Evolutionary conservation across 2,113 vertebrate genomes (phyloP).

Genomic region (Eretmochelys imbricata): DNA sequence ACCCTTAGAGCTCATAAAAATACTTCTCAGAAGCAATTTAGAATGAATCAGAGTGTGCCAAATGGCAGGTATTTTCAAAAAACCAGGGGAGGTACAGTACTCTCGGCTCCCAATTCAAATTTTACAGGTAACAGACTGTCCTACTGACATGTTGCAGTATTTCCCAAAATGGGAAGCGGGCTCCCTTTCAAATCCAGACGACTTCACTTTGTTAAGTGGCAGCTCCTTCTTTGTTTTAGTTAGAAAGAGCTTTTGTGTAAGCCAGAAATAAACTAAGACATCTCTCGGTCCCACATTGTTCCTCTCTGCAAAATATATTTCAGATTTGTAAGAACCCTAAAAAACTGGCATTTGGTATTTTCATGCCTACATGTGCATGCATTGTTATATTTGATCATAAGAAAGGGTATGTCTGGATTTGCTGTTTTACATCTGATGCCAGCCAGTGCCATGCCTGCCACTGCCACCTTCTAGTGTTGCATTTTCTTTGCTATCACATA

Average conservation of each 20-base stretch:
- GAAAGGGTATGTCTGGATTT: not conserved
- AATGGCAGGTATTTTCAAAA: not conserved
- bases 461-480: not conserved
- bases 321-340: not conserved
- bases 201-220: not conserved
- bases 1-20: not conserved
- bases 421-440: not conserved
- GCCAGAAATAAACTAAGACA: not conserved
- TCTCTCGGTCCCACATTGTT: not conserved
- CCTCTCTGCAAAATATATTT: not conserved
- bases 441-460: not conserved
- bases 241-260: not conserved
- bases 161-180: not conserved
- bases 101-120: accelerated
- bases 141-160: not conserved
- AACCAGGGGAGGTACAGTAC: not conserved
- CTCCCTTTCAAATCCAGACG: accelerated
- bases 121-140: not conserved
- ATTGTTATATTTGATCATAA: not conserved
- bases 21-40: not conserved
- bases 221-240: not conserved
- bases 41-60: not conserved
- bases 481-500: not conserved
- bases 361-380: not conserved
- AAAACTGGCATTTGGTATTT: not conserved